Percentiles rank a stretch among this genome's conserved stretches.
Conservation (phyloP, 2,113 vertebrate species). For the Polypterus bichir region DNA sequence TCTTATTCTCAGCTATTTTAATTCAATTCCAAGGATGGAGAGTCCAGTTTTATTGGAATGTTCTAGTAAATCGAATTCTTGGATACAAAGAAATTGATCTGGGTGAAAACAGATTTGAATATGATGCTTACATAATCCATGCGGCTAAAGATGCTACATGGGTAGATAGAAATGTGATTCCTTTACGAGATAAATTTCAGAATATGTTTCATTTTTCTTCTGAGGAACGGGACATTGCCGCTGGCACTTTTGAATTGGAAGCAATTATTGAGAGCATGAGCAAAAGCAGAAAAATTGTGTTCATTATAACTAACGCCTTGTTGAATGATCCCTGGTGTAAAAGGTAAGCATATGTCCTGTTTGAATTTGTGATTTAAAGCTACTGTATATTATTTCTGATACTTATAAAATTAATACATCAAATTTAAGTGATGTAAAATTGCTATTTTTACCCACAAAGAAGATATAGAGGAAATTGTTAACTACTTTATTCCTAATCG, state of each 20-base stretch:
- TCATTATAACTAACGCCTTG: slow-evolving; percentile 73
- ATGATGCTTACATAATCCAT: slow-evolving; percentile 75
- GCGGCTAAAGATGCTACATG: slow-evolving; percentile 57
- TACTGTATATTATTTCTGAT: no score
- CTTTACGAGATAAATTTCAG: slow-evolving; percentile 52
- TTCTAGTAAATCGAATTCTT: slow-evolving; percentile 63
- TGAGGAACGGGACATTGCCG: slow-evolving; percentile 70
- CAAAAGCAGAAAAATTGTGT: slow-evolving; percentile 75
- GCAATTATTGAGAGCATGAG: slow-evolving; percentile 68
- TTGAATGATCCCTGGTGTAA: slow-evolving; percentile 71
- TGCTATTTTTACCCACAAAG: no score
- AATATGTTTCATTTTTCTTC: slow-evolving; percentile 59
- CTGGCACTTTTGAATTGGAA: slow-evolving; percentile 56
- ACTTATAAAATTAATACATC: no score
- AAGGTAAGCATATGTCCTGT: slow-evolving; percentile 48
- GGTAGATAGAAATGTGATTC: slow-evolving; percentile 62
- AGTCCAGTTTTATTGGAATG: slow-evolving; percentile 76
- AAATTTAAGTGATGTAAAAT: no score
- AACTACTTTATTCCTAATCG: no score
- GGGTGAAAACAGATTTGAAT: slow-evolving; percentile 48
- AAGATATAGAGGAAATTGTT: no score
- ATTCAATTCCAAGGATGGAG: slow-evolving; percentile 83
- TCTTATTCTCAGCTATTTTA: slow-evolving; percentile 45
- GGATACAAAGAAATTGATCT: slow-evolving; percentile 64
- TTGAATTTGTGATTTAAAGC: no score